Evolutionary conservation across 2,888 invertebrate genomes (phyloP).

Genomic region (Nomada hirtipes): DNA sequence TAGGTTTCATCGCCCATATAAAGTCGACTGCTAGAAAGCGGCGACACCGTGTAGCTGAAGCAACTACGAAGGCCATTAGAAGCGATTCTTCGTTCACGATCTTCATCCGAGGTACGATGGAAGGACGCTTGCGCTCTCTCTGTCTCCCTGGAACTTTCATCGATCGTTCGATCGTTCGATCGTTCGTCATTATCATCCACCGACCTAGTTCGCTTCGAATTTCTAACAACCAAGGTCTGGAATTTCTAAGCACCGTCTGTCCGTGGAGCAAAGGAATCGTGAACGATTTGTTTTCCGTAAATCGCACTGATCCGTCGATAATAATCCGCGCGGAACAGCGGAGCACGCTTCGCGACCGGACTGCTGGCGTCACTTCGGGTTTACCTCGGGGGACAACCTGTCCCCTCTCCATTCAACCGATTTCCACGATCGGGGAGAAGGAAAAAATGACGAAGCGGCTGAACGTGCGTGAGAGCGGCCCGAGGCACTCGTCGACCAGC

Average conservation of each 20-base stretch:
- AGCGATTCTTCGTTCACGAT: constrained; percentile 1
- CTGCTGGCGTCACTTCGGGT: neutral
- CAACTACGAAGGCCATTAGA: neutral
- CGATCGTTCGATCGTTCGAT: constrained; percentile 21
- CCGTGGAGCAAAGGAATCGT: too few relatives aligned
- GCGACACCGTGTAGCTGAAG: neutral
- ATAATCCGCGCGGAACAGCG: too few relatives aligned
- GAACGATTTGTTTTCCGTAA: too few relatives aligned
- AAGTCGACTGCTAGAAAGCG: constrained; percentile 34
- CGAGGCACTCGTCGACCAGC: neutral
- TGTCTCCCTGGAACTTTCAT: constrained; percentile 41
- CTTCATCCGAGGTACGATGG: constrained; percentile 13
- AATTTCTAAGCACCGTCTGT: too few relatives aligned
- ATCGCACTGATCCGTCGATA: too few relatives aligned
- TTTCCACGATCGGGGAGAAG: neutral
- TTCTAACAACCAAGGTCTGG: too few relatives aligned
- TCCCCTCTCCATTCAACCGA: neutral
- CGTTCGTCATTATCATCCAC: constrained; percentile 33
- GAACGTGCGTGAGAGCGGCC: constrained; percentile 4
- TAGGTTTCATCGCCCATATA: constrained; percentile 1
- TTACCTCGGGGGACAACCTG: neutral
- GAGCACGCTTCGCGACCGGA: too few relatives aligned
- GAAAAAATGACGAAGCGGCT: neutral
- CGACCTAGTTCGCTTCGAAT: constrained; percentile 13
- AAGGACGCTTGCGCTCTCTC: constrained; percentile 42